Conservation (phyloP, 2,113 vertebrate genomes). For the Corydoras maculifer region DNA sequence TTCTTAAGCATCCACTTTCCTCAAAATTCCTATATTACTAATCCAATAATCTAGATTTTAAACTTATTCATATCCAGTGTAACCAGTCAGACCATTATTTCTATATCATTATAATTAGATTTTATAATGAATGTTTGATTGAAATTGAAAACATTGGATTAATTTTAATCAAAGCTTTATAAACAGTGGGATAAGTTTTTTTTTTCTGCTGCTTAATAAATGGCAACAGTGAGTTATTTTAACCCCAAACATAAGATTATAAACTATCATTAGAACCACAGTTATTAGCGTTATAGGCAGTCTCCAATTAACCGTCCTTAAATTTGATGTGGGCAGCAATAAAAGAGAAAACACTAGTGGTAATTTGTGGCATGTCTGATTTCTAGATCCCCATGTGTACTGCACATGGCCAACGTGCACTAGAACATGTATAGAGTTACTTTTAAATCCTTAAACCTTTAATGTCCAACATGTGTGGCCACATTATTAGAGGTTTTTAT, state of each 20-base stretch:
- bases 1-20: too few relatives aligned
- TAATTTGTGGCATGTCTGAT: slow-evolving; percentile 1
- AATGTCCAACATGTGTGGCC: slow-evolving; percentile 31
- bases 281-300: not conserved
- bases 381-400: not conserved
- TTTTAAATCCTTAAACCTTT: slow-evolving; percentile 8
- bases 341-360: not conserved
- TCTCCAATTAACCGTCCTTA: not conserved
- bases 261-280: not conserved
- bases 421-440: not conserved
- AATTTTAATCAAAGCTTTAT: too few relatives aligned
- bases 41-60: too few relatives aligned
- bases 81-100: too few relatives aligned
- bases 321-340: not conserved
- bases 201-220: not conserved
- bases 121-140: too few relatives aligned
- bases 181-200: too few relatives aligned
- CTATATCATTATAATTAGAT: too few relatives aligned
- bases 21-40: too few relatives aligned
- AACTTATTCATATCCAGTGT: too few relatives aligned
- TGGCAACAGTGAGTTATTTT: not conserved
- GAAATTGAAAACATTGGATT: too few relatives aligned
- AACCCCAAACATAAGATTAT: not conserved
- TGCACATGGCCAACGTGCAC: not conserved
- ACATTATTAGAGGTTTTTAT: not conserved